Base-by-base conservation (phyloP, 2,113 vertebrate genomes). In the Indri indri region DNA sequence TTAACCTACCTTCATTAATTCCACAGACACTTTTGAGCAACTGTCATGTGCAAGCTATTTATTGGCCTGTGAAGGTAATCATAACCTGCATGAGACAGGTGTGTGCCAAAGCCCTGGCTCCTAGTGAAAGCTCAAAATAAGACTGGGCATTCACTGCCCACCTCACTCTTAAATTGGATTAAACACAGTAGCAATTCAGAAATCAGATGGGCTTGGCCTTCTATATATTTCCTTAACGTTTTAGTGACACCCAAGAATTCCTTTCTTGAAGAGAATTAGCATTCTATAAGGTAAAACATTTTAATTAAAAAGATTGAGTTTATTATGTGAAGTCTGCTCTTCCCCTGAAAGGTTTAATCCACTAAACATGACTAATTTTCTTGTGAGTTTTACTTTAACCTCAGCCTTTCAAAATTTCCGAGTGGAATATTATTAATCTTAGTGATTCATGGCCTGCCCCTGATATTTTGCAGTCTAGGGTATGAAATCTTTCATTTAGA, bases 401-500 rank as follows among this genome's bases (percentile, higher is more conserved):
- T 92, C 52, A 90, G 70, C 59, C 20, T 95, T 94, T 95, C 68
- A 59, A 57, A 96, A 37, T 91, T 86, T 96, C 84, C 23, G 6
- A 86, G 71, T 71, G 70, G 61, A 71, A 17, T 80, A 50, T 81
- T 84, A 88, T 91, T 95, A 94, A 84, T 90, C 76, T 90, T 59
- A 5, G 17, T 87, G 84, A 90, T 90, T 94, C 88, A 59, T 88
- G 94, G 77, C 59, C 79, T 82, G 54, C n/a, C 61, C 73, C 68
- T 96, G 40, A 32, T 95, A 88, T 82, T 97, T 96, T 94, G 32
- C 80, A 71, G 57, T 91, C 88, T 97, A 95, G 83, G 82, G 66
- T 59, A 68, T 65, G 37, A 97, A 94, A 79, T 90, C 65, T 92
- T 91, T 94, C 81, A 96, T 94, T 95, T 89, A 94, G 95, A 96